Conservation (phyloP, 2,888 invertebrate species). For the Campoplex nolae region DNA sequence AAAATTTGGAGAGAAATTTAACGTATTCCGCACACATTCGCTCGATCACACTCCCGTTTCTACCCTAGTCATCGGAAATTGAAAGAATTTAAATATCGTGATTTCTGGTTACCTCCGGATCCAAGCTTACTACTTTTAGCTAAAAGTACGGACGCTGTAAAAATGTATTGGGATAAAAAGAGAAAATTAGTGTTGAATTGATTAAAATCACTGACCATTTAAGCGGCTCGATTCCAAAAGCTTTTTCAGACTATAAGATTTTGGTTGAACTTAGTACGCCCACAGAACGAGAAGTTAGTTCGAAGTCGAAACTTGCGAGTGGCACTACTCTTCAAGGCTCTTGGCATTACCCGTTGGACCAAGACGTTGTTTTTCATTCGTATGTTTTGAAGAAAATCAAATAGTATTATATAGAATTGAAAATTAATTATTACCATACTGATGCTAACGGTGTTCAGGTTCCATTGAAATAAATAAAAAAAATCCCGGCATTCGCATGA, state of each 20-base stretch:
- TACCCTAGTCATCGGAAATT: conserved; percentile 21
- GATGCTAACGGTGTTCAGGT: neutral
- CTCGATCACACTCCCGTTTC: conserved; percentile 10
- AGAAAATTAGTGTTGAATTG: neutral
- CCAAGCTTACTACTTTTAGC: neutral
- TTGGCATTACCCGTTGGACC: neutral
- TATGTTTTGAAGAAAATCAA: neutral
- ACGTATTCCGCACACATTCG: conserved; percentile 22
- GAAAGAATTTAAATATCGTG: neutral
- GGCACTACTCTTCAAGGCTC: neutral
- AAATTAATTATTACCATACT: neutral
- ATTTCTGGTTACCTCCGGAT: neutral
- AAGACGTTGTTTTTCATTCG: neutral
- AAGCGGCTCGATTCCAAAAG: neutral
- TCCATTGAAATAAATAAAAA: neutral
- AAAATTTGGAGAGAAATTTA: conserved; percentile 61
- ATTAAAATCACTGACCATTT: neutral
- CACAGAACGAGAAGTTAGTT: neutral
- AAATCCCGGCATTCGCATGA: neutral
- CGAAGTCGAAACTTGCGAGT: neutral
- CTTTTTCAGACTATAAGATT: too few species aligned
- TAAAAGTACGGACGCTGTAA: neutral
- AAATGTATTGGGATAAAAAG: neutral
- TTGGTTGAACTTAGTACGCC: too few species aligned
- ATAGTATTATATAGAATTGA: neutral